A percentile compares a stretch with the other conserved stretches of the same genome.
phyloP scores from a whole-genome alignment of 2,113 vertebrate species.

The Nibea albiflora region DNA sequence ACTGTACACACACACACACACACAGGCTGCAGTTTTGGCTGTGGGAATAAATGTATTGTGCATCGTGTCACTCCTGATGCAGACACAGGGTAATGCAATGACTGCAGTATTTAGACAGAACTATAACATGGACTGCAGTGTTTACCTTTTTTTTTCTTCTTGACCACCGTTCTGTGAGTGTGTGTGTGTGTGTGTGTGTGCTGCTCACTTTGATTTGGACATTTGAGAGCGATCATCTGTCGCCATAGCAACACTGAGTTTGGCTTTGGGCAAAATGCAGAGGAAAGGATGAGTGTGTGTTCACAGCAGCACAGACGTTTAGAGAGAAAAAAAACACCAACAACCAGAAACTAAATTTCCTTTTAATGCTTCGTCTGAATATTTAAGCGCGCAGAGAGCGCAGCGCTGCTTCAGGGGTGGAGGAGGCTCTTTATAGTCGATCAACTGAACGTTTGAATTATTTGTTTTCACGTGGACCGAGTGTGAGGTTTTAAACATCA shows the following conservation, averaged over 20 bases:
- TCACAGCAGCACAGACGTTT: not conserved
- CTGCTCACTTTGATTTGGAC: conserved; percentile 43
- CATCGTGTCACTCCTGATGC: not conserved
- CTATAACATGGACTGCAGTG: not conserved
- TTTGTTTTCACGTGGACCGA: not conserved
- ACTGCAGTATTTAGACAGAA: not conserved
- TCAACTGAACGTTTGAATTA: not conserved
- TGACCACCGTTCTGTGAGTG: conserved; percentile 7
- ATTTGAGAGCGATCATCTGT: conserved; percentile 51
- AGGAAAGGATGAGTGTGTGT: conserved; percentile 4
- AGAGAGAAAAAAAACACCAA: not conserved
- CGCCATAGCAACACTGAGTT: conserved; percentile 65
- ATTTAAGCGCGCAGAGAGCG: not conserved
- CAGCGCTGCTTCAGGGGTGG: not conserved
- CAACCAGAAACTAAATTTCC: too few relatives aligned
- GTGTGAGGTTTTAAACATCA: not conserved
- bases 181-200: not conserved
- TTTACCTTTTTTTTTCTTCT: conserved; percentile 1
- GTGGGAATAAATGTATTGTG: not conserved
- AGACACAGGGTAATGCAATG: not conserved
- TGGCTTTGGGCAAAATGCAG: conserved; percentile 37
- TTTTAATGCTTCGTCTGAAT: not conserved
- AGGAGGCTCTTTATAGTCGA: not conserved
- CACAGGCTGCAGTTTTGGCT: not conserved
- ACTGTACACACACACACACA: too few relatives aligned